phyloP scores from a whole-genome alignment of 2,113 vertebrate genomes.

The Syrrhaptes paradoxus region DNA sequence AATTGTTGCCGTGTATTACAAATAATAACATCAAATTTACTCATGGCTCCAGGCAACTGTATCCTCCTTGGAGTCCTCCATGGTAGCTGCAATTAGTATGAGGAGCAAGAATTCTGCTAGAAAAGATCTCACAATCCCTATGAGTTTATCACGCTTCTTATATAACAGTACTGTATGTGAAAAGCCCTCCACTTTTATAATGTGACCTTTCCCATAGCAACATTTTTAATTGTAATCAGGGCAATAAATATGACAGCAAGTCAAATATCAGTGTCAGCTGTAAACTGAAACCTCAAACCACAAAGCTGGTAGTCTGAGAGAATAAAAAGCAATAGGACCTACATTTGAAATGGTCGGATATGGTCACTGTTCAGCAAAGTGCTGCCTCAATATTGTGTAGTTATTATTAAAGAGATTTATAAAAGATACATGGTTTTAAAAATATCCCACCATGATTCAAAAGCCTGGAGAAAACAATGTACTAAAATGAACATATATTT shows the following conservation, averaged over 20 bases:
- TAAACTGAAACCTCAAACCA: slow-evolving; percentile 60
- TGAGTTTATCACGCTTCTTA: neutral
- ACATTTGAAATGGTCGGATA: slow-evolving; percentile 36
- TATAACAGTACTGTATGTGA: neutral
- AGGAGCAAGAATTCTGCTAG: neutral
- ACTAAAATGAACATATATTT: slow-evolving; percentile 57
- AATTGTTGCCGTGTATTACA: neutral
- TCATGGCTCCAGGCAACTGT: neutral
- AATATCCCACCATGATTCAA: slow-evolving; percentile 27
- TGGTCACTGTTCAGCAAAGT: slow-evolving; percentile 44
- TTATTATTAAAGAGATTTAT: slow-evolving; percentile 61
- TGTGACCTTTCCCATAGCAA: slow-evolving; percentile 1
- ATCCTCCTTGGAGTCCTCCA: neutral
- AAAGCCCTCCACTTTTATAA: neutral
- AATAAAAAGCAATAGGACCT: slow-evolving; percentile 37
- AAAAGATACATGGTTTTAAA: slow-evolving; percentile 27
- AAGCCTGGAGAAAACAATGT: slow-evolving; percentile 32
- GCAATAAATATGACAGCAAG: slow-evolving; percentile 48
- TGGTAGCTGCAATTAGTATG: neutral
- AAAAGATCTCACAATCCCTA: neutral
- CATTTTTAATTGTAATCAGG: slow-evolving; percentile 58
- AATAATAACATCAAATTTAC: neutral
- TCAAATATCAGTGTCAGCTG: slow-evolving; percentile 33
- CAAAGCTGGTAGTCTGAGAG: slow-evolving; percentile 17
- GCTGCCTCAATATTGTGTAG: slow-evolving; percentile 7